Evolutionary conservation across 2,888 invertebrate species (phyloP), one percentile per base, ranked within the genome.

Genomic region (Phasia obesa): DNA sequence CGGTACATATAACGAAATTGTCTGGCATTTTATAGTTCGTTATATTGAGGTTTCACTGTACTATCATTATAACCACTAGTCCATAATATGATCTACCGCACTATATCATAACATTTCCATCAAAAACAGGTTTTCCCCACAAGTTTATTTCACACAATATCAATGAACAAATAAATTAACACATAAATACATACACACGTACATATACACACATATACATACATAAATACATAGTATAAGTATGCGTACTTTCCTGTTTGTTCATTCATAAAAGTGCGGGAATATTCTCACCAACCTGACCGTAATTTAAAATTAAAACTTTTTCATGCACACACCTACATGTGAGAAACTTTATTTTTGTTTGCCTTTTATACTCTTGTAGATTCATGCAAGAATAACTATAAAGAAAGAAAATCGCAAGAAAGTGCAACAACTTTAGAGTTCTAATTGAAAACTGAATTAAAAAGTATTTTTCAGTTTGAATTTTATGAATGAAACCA

Each of bases 391-490:
- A 44, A 75, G 42, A 74, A 44, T 2, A 23, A 47, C 31, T 35
- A 55, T 44, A 44, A 23, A n/a, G n/a, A n/a, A 62, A 57, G n/a
- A 74, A 65, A 64, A 49, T 51, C 49, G 35, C 62, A 73, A 62
- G 55, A 71, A 77, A 76, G 55, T 62, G 65, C 53, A 81, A 71
- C 57, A 65, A 73, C 65, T 73, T 77, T 64, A 57, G 44, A 73
- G 73, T 77, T 82, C 62, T 82, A 77, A 82, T 77, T 82, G 77
- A 82, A 82, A 82, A 73, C 73, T 77, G 67, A 73, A 74, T 77
- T 74, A 57, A n/a, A 57, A 35, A 59, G 35, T 55, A 15, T 27
- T 62, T 78, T 44, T 62, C 31, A 9, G 44, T 49, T 57, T 49
- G 2, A 62, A 51, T 51, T 77, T 81, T 69, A 74, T 82, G 81